Evolutionary conservation across 1,140 invertebrate genomes (phyloP).

Genomic region (Cherax destructor): DNA sequence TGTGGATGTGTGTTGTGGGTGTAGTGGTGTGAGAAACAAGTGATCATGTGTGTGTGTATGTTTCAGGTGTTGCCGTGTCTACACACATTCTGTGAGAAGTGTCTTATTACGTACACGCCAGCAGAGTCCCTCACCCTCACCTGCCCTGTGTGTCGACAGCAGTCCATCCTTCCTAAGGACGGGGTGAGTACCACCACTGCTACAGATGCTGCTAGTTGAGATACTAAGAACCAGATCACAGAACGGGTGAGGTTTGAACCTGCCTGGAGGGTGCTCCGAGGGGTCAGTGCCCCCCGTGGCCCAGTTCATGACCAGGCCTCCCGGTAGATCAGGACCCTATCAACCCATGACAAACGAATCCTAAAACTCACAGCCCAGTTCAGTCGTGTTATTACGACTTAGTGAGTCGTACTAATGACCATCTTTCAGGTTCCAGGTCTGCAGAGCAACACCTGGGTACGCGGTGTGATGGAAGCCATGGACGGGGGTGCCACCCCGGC

Average conservation of each 20-base stretch:
- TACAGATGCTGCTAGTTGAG: too few relatives aligned
- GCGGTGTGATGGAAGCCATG: conserved; percentile 55
- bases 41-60: neutral
- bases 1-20: neutral
- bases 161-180: conserved; percentile 78
- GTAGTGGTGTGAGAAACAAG: neutral
- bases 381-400: too few relatives aligned
- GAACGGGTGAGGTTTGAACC: too few relatives aligned
- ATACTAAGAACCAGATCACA: too few relatives aligned
- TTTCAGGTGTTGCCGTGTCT: conserved; percentile 76
- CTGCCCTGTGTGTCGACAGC: conserved; percentile 79
- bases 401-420: too few relatives aligned
- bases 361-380: too few relatives aligned
- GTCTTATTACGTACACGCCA: conserved; percentile 75
- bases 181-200: conserved; percentile 74
- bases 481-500: conserved; percentile 13
- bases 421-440: conserved; percentile 63
- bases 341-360: too few relatives aligned
- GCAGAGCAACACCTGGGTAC: conserved; percentile 67
- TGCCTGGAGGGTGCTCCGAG: too few relatives aligned
- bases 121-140: conserved; percentile 77
- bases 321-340: too few relatives aligned
- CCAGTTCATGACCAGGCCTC: too few relatives aligned
- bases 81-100: conserved; percentile 76
- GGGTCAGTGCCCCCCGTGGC: too few relatives aligned